These are phyloP conservation scores for Epizoanthus illoricatus DNA, from an alignment of 92 coral and sea anemone species.

Conservation along the genomic window DNA sequence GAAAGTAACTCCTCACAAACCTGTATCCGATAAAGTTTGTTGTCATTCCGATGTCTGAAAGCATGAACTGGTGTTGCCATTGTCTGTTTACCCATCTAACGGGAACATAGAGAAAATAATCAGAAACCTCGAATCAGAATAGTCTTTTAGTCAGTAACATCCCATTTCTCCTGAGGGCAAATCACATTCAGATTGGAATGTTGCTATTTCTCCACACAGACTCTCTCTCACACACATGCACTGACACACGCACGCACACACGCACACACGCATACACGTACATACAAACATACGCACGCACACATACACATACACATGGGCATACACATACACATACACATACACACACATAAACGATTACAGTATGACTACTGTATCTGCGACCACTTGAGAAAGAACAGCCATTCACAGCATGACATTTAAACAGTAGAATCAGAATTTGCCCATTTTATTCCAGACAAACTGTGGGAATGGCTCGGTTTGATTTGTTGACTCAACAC, in stretches of 20 bases:
- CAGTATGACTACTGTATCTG: too few species aligned
- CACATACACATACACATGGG: too few species aligned
- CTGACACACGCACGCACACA: too few species aligned
- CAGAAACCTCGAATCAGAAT: not conserved
- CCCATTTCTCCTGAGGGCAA: not conserved
- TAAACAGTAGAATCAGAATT: not conserved
- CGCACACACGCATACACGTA: too few species aligned
- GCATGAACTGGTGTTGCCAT: slow-evolving; percentile 97
- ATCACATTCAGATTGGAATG: too few species aligned
- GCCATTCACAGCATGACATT: not conserved
- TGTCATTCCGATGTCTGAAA: slow-evolving; percentile 85
- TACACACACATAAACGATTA: too few species aligned
- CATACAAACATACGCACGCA: too few species aligned
- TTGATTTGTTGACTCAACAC: too few species aligned
- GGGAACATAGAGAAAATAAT: not conserved
- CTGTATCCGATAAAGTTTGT: slow-evolving; percentile 94
- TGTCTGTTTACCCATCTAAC: slow-evolving; percentile 97
- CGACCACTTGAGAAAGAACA: too few species aligned
- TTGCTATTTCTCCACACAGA: too few species aligned
- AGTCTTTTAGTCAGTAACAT: not conserved
- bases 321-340: too few species aligned
- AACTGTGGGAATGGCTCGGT: not conserved
- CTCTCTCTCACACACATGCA: too few species aligned
- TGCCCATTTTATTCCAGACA: not conserved
- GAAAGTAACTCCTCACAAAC: slow-evolving; percentile 31